Evolutionary conservation across 2,113 vertebrate species (phyloP), one percentile per base, ranked within the genome.

Genomic region (Channa argus): DNA sequence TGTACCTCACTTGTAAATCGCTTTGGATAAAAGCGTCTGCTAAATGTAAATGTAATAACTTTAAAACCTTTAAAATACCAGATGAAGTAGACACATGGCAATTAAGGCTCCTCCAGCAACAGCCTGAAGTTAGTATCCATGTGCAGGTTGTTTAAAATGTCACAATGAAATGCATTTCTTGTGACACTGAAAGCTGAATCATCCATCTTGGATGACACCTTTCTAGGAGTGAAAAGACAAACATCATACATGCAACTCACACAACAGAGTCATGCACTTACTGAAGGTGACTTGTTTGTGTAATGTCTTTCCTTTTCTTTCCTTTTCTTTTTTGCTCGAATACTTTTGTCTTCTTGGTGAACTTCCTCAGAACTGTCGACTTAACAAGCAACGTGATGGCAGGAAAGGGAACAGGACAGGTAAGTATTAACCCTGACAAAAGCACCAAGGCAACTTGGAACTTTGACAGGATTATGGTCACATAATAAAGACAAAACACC

Each of bases 371-470:
- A 87, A 84, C 51, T 85, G 92, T 50, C 76, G 80, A 89, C 76
- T 92, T 82, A 85, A 88, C 88, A 91, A 80, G 83, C 67, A 88
- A 88, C 63, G 69, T 85, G 88, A 89, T 81, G 81, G 72, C 74
- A 72, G 80, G 81, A 89, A 74, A 92, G 72, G 90, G 84, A 90
- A 92, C 77, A 92, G 87, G 87, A 92, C 86, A 92, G 72, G 79
- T 89, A 78, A 90, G 86, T 85, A 68, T 90, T 74, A 94, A 93
- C 91, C 90, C 88, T 86, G 88, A 86, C 87, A 91, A 82, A 92
- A 88, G 88, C 56, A 80, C 89, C 78, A 83, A 61, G 81, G 75
- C 49, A 77, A 43, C 47, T 68, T 90, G 85, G 86, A 84, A 80
- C 86, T 88, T 90, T 55, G 86, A 86, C 88, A 90, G 89, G 89